Conservation (phyloP, 2,888 invertebrate genomes). For the Nezara viridula region DNA sequence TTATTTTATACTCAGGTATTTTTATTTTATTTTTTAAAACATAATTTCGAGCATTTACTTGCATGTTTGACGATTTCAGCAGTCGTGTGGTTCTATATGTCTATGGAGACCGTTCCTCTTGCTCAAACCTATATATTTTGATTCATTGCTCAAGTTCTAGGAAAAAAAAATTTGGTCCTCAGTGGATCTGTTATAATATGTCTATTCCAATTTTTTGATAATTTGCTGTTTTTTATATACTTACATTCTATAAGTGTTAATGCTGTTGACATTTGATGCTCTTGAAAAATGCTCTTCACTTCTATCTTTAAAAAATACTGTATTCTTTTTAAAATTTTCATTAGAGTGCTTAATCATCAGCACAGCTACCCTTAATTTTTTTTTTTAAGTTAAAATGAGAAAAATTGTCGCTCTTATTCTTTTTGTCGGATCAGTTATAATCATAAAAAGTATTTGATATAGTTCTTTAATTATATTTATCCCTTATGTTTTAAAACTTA, state of each 20-base stretch:
- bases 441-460: not conserved
- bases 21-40: not conserved
- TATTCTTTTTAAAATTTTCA: not conserved
- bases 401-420: conserved; percentile 20
- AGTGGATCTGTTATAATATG: conserved; percentile 35
- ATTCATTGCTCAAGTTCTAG: conserved; percentile 64
- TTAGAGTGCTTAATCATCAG: conserved; percentile 34
- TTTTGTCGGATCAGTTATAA: not conserved
- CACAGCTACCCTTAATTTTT: not conserved
- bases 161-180: conserved; percentile 52
- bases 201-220: conserved; percentile 30
- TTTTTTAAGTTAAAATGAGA: not conserved
- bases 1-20: conserved; percentile 19
- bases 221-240: conserved; percentile 21
- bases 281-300: conserved; percentile 45
- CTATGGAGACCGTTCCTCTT: conserved; percentile 60
- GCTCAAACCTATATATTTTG: conserved; percentile 64
- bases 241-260: conserved; percentile 43
- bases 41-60: conserved; percentile 44
- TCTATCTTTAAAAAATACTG: not conserved
- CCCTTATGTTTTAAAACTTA: not conserved
- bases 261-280: conserved; percentile 32
- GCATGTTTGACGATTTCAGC: conserved; percentile 41
- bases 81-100: conserved; percentile 40
- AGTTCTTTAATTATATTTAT: conserved; percentile 5